Evolutionary conservation across 2,113 vertebrate genomes (phyloP).

Genomic region (Hypomesus transpacificus): DNA sequence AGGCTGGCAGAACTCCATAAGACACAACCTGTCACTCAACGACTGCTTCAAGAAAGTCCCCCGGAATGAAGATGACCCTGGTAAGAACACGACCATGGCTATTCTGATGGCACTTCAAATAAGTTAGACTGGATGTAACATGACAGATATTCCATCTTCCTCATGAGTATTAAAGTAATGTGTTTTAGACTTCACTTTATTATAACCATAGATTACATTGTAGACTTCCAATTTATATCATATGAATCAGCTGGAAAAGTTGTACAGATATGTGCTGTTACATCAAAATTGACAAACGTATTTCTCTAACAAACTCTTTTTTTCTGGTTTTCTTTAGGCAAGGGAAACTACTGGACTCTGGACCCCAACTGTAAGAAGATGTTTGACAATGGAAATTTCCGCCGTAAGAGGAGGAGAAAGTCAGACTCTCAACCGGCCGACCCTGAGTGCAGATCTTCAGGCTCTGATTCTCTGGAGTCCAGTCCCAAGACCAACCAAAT

Average conservation of each 20-base stretch:
- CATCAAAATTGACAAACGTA: too few relatives aligned
- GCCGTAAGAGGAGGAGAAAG: constrained; percentile 92
- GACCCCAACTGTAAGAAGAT: constrained; percentile 97
- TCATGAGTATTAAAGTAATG: too few relatives aligned
- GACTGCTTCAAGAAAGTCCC: constrained; percentile 91
- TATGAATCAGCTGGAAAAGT: too few relatives aligned
- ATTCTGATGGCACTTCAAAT: not conserved
- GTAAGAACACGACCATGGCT: constrained; percentile 59
- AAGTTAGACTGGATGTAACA: too few relatives aligned
- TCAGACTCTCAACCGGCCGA: constrained; percentile 58
- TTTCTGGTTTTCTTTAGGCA: constrained; percentile 71
- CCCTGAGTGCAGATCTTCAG: constrained; percentile 41
- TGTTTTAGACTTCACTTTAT: not conserved
- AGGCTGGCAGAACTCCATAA: constrained; percentile 91
- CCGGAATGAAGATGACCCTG: constrained; percentile 83
- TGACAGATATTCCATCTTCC: too few relatives aligned
- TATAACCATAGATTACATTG: too few relatives aligned
- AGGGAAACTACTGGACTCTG: constrained; percentile 97
- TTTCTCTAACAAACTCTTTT: not conserved
- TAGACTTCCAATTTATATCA: too few relatives aligned
- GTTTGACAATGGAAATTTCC: constrained; percentile 97
- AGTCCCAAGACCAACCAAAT: constrained; percentile 64
- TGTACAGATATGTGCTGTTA: too few relatives aligned
- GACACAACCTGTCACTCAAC: constrained; percentile 88
- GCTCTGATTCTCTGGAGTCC: constrained; percentile 70